Evolutionary conservation across 2,797 vertebrate species (phyloP).

Genomic region (Enteromius anoplus): DNA sequence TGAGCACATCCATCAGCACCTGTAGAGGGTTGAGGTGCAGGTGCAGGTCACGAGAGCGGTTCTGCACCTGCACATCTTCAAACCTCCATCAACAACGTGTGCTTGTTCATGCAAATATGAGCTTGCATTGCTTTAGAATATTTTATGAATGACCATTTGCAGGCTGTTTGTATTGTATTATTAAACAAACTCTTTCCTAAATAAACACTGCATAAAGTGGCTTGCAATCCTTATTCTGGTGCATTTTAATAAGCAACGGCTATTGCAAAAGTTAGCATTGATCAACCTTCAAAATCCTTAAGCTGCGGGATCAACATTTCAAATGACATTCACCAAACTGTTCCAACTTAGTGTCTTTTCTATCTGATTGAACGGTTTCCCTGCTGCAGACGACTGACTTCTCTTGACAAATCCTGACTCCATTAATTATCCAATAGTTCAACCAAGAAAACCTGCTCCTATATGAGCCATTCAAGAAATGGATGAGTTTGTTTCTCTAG

Average conservation of each 20-base stretch:
- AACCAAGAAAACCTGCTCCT: background rate
- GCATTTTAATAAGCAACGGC: background rate
- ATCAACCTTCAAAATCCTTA: constrained; percentile 25
- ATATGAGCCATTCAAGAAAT: background rate
- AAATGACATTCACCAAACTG: background rate
- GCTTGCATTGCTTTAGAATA: background rate
- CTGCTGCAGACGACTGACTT: background rate
- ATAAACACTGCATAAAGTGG: constrained; percentile 24
- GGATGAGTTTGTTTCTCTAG: background rate
- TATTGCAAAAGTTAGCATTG: background rate
- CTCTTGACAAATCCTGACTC: background rate
- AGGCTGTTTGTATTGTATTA: constrained; percentile 38
- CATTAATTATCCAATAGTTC: background rate
- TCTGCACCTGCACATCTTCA: constrained; percentile 63
- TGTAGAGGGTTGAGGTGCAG: constrained; percentile 35
- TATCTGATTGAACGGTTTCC: background rate
- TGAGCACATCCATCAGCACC: constrained; percentile 60
- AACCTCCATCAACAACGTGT: constrained; percentile 13
- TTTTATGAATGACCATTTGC: background rate
- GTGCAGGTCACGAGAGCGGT: constrained; percentile 16
- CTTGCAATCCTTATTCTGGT: background rate
- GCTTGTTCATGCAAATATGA: constrained; percentile 20
- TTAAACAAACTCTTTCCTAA: constrained; percentile 48
- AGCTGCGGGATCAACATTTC: background rate
- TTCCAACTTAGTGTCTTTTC: background rate